Conservation (phyloP, 2,113 vertebrate genomes). For the Panthera uncia region DNA sequence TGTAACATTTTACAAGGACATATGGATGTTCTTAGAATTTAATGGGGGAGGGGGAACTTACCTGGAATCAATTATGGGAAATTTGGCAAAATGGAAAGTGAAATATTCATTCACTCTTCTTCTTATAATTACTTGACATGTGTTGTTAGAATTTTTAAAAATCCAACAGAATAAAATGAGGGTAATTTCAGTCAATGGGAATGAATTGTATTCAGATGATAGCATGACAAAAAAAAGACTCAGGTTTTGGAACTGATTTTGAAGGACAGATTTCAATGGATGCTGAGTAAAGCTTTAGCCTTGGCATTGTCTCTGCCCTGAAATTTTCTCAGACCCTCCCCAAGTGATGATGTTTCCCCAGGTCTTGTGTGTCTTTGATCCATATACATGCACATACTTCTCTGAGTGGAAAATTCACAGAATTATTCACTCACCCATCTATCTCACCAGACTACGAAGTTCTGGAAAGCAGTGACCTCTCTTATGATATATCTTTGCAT, state of each 20-base stretch:
- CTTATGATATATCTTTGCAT: background rate
- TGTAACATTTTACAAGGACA: conserved; percentile 43
- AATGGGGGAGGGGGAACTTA: background rate
- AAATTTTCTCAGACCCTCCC: background rate
- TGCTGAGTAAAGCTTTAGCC: background rate
- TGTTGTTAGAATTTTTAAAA: background rate
- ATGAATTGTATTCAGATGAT: conserved; percentile 19
- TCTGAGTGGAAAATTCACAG: background rate
- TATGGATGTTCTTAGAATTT: conserved; percentile 55
- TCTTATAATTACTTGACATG: conserved; percentile 62
- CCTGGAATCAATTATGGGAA: conserved; percentile 72
- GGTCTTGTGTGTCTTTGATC: background rate
- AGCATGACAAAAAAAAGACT: background rate
- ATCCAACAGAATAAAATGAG: background rate
- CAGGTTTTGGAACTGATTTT: background rate
- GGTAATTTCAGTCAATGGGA: background rate
- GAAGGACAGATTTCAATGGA: background rate
- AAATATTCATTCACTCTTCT: conserved; percentile 24
- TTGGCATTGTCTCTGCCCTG: background rate
- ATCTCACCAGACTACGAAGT: fast-evolving
- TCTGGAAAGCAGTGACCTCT: background rate
- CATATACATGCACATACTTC: background rate
- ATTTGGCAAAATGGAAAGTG: conserved; percentile 57
- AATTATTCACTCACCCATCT: background rate
- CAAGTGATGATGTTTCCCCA: background rate